Conservation (phyloP, 2,113 vertebrate genomes). For the Callospermophilus lateralis region DNA sequence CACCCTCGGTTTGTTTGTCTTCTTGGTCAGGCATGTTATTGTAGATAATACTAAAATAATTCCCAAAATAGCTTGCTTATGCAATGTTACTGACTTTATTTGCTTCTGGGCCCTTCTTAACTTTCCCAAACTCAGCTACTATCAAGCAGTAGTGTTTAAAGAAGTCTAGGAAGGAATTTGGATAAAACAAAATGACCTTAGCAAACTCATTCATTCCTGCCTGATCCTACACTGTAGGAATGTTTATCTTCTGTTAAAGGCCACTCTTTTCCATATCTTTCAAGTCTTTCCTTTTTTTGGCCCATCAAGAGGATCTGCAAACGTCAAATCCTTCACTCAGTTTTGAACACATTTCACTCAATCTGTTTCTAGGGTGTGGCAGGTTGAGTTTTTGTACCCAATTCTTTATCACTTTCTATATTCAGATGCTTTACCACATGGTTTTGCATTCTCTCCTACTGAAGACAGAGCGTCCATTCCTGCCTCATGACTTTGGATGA, state of each 20-base stretch:
- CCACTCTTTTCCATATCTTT: background rate
- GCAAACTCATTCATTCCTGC: background rate
- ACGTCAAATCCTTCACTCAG: background rate
- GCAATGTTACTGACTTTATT: background rate
- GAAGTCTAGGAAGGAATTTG: background rate
- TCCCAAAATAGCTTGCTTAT: background rate
- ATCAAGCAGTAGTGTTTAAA: background rate
- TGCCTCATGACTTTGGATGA: background rate
- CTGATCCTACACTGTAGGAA: background rate
- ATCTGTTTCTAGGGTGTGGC: background rate
- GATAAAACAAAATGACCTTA: background rate
- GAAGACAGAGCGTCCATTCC: background rate
- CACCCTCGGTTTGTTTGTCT: background rate
- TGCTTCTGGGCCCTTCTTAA: background rate
- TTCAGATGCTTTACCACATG: background rate
- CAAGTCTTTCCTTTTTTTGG: background rate
- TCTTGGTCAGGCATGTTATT: background rate
- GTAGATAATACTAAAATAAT: background rate
- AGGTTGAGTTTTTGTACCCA: background rate
- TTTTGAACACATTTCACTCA: slow-evolving; percentile 32
- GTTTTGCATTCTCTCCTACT: background rate
- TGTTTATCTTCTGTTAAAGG: background rate
- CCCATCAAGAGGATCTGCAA: background rate
- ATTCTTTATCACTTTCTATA: background rate
- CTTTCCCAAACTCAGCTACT: background rate